Conservation (phyloP, 2,888 invertebrate species). For the Metopia argyrocephala region DNA sequence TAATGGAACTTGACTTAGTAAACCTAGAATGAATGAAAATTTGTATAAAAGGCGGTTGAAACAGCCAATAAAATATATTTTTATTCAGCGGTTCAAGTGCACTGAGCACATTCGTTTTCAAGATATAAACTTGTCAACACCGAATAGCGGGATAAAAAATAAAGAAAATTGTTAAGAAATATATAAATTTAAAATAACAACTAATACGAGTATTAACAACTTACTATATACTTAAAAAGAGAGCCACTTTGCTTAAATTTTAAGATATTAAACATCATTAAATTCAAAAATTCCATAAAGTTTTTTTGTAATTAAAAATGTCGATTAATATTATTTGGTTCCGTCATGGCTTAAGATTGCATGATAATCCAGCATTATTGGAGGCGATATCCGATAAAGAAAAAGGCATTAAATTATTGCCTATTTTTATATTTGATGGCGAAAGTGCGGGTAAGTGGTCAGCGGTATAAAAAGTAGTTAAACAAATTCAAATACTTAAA, state of each 20-base stretch:
- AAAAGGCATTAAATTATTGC: slow-evolving; percentile 79
- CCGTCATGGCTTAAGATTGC: slow-evolving; percentile 84
- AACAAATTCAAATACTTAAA: background rate
- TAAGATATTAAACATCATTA: background rate
- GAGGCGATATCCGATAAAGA: slow-evolving; percentile 79
- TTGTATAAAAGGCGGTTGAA: slow-evolving; percentile 2
- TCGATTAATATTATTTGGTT: slow-evolving; percentile 83
- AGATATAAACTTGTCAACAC: slow-evolving; percentile 57
- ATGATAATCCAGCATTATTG: slow-evolving; percentile 85
- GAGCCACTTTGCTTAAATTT: no score
- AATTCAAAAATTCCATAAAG: background rate
- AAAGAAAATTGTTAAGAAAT: background rate
- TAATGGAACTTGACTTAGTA: background rate
- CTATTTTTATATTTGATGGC: slow-evolving; percentile 87
- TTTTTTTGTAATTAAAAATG: slow-evolving; percentile 53
- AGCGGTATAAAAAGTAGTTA: background rate
- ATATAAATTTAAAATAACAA: background rate
- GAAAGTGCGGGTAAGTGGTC: slow-evolving; percentile 82
- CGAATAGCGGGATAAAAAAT: slow-evolving; percentile 19
- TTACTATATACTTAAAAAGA: background rate
- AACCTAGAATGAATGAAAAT: slow-evolving; percentile 21
- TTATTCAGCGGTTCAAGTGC: slow-evolving; percentile 36
- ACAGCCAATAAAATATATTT: slow-evolving; percentile 31
- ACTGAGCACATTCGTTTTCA: slow-evolving; percentile 63
- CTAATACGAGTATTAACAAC: slow-evolving; percentile 10